Evolutionary conservation across 2,797 vertebrate genomes (phyloP).

Genomic region (Hydrolagus colliei): DNA sequence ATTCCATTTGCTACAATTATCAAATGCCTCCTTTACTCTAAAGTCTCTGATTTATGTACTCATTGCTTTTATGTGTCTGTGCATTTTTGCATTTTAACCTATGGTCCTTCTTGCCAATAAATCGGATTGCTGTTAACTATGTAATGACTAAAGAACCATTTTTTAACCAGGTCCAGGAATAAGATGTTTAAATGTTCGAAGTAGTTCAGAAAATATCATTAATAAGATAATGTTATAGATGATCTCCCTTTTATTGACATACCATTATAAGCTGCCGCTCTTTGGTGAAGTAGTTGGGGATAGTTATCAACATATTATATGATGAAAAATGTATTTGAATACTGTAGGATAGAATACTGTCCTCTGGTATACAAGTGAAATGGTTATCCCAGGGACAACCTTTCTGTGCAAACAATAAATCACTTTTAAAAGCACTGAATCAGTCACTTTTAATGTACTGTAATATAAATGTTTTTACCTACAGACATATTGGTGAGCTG

Average conservation of each 20-base stretch:
- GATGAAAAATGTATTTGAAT: not conserved
- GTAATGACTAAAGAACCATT: not conserved
- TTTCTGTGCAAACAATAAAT: constrained; percentile 20
- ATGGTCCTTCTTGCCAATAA: constrained; percentile 42
- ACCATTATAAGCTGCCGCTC: not conserved
- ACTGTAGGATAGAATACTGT: not conserved
- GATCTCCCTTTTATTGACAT: not conserved
- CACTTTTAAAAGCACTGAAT: constrained; percentile 16
- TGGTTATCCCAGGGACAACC: not conserved
- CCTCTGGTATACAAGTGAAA: not conserved
- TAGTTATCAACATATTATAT: not conserved
- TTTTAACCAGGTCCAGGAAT: not conserved
- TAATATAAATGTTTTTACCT: not conserved
- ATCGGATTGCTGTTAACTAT: constrained; percentile 35
- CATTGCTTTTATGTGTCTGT: constrained; percentile 38
- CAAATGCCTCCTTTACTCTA: constrained; percentile 37
- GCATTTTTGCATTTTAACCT: constrained; percentile 42
- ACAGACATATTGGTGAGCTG: not conserved
- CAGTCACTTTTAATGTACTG: not conserved
- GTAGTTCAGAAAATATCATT: constrained; percentile 2
- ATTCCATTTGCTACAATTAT: constrained; percentile 40
- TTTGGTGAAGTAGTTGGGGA: not conserved
- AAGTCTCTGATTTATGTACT: constrained; percentile 31
- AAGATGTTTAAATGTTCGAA: not conserved
- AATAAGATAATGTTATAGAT: not conserved